Evolutionary conservation across 2,797 vertebrate genomes (phyloP), one percentile per base, ranked within the genome.

Genomic region (Leptoclinus maculatus): DNA sequence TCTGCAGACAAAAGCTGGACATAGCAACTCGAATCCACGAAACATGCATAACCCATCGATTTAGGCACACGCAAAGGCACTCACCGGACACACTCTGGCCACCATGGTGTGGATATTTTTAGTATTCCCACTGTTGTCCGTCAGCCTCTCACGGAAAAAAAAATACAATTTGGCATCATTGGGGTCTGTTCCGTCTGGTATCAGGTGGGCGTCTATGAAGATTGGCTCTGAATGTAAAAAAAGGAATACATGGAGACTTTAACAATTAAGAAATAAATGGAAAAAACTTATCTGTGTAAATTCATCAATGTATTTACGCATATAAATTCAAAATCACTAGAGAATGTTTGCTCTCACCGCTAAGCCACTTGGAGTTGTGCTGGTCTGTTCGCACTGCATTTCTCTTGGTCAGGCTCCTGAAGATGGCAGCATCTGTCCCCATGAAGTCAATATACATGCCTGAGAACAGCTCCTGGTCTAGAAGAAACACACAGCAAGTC

Each of bases 371-470:
- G 19, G 98, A 99, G 89, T 99, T 99, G 92, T 99, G 98, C 74
- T 99, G 98, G 88, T 99, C 98, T 0, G 97, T 98, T 84, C 98
- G 93, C 82, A 99, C 97, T 2, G 98, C 96, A 63, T 99, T 99
- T 73, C 97, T 96, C 86, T 85, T 96, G 67, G 98, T 99, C 86
- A 99, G 95, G 87, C 98, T 99, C 89, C 98, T 96, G 91, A 99
- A 99, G 94, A 99, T 98, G 84, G 98, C 98, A 0, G 97, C 97
- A 82, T 99, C 98, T 0, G 97, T 99, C 78, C 98, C 98, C 98
- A 99, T 99, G 93, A 99, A 99, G 95, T 99, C 98, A 64, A 99
- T 99, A 87, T 98, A 99, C 96, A 99, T 97, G 82, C 97, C 98
- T 7, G 98, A 99, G 94, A 99, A 99, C 53, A 99, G 95, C 88